phyloP scores from a whole-genome alignment of 1,140 invertebrate species.

The Venustaconcha ellipsiformis region DNA sequence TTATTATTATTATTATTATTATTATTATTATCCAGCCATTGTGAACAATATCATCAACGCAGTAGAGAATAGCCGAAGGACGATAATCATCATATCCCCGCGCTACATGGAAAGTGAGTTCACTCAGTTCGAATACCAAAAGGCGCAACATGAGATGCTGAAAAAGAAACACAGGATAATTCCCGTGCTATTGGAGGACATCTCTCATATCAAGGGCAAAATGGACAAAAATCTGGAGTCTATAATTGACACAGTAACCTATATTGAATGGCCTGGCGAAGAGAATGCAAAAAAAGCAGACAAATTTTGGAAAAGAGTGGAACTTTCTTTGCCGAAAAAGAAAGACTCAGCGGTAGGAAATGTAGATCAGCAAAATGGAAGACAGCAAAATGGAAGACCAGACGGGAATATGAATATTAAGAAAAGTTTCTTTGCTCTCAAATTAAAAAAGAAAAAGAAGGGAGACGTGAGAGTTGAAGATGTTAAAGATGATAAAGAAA shows the following conservation, averaged over 20 bases:
- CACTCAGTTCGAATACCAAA: constrained; percentile 50
- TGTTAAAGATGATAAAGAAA: too few relatives aligned
- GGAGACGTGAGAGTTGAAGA: too few relatives aligned
- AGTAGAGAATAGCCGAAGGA: constrained; percentile 48
- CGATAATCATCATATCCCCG: constrained; percentile 48
- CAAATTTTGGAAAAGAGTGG: constrained; percentile 53
- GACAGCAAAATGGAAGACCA: too few relatives aligned
- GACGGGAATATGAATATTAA: too few relatives aligned
- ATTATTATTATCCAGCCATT: constrained; percentile 35
- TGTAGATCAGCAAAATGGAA: too few relatives aligned
- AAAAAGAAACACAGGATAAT: constrained; percentile 47
- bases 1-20: too few relatives aligned
- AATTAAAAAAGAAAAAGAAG: too few relatives aligned
- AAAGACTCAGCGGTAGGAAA: constrained; percentile 2
- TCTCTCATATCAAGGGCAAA: constrained; percentile 10
- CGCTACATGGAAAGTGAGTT: constrained; percentile 45
- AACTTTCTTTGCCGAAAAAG: constrained; percentile 50
- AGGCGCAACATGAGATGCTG: constrained; percentile 53
- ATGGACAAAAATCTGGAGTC: constrained; percentile 51
- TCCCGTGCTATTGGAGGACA: constrained; percentile 46
- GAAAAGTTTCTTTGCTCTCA: too few relatives aligned
- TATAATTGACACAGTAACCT: constrained; percentile 51
- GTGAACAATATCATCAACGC: constrained; percentile 55
- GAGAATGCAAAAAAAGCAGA: constrained; percentile 28
- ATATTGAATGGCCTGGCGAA: constrained; percentile 45